Evolutionary conservation across 2,888 invertebrate genomes (phyloP).

Genomic region (Trilocha varians): DNA sequence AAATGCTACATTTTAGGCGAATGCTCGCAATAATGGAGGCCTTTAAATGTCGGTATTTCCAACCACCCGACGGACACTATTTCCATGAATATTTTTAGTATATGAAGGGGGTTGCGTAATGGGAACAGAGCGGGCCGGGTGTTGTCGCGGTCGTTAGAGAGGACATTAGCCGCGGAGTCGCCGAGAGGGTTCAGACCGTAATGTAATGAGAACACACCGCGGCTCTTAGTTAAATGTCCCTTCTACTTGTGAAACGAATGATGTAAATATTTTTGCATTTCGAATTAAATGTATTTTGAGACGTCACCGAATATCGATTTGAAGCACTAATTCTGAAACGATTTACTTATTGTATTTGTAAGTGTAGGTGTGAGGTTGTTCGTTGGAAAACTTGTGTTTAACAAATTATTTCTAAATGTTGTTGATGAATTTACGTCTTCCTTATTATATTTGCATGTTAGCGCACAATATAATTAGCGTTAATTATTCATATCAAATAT

Average conservation of each 20-base stretch:
- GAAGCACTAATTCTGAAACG: conserved; percentile 56
- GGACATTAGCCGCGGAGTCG: not conserved
- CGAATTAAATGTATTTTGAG: conserved; percentile 51
- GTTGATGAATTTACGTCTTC: conserved; percentile 53
- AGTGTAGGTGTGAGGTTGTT: conserved; percentile 28
- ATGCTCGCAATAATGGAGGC: too few species aligned
- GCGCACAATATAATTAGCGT: conserved; percentile 61
- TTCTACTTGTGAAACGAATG: conserved; percentile 17
- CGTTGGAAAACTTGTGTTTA: conserved; percentile 55
- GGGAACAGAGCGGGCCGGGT: conserved; percentile 10
- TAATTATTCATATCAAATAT: conserved; percentile 60
- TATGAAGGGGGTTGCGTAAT: conserved; percentile 11
- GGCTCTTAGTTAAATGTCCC: conserved; percentile 1
- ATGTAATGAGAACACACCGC: not conserved
- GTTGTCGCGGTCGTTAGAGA: conserved; percentile 4
- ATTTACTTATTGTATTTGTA: conserved; percentile 41
- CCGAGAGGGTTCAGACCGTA: not conserved
- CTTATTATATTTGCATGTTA: conserved; percentile 51
- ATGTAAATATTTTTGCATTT: conserved; percentile 66
- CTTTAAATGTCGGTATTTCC: too few species aligned
- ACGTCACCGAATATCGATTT: conserved; percentile 53
- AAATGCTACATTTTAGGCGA: too few species aligned
- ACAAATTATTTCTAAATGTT: conserved; percentile 26
- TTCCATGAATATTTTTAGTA: conserved; percentile 20
- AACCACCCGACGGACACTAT: conserved; percentile 15